Percentiles rank a stretch among this genome's conserved stretches.
Conservation (phyloP, 2,888 invertebrate species). For the Philopedon plagiatum region DNA sequence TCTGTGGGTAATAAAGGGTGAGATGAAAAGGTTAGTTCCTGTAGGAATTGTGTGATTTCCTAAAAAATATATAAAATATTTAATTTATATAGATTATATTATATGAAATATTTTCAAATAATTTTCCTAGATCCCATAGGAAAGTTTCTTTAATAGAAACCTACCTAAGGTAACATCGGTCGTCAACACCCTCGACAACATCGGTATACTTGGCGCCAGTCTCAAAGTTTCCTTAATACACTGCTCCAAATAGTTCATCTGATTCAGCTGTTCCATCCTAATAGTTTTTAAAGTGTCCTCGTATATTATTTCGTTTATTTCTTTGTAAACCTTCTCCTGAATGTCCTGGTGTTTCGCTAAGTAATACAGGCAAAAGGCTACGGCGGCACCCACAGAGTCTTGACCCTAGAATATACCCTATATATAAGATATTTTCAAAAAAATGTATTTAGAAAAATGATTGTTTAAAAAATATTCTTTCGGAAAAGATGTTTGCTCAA, state of each 20-base stretch:
- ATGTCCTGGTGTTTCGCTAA: slow-evolving; percentile 71
- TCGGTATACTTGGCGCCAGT: slow-evolving; percentile 78
- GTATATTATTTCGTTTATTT: slow-evolving; percentile 70
- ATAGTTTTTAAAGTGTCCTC: slow-evolving; percentile 68
- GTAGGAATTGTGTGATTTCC: slow-evolving; percentile 69
- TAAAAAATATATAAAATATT: not conserved
- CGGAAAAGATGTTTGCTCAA: too few relatives aligned
- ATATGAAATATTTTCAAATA: too few relatives aligned
- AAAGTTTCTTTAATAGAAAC: too few relatives aligned
- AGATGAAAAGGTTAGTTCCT: slow-evolving; percentile 72
- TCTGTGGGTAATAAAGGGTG: slow-evolving; percentile 74
- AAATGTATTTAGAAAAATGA: not conserved
- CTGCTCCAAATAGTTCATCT: slow-evolving; percentile 78
- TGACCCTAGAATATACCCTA: slow-evolving; percentile 68
- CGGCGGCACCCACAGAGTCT: slow-evolving; percentile 74
- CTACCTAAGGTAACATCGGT: slow-evolving; percentile 74
- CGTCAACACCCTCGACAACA: slow-evolving; percentile 74
- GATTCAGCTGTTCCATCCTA: slow-evolving; percentile 72
- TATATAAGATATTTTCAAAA: not conserved
- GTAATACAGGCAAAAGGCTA: slow-evolving; percentile 72
- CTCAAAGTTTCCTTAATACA: slow-evolving; percentile 80
- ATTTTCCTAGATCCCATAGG: too few relatives aligned
- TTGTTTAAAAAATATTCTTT: too few relatives aligned
- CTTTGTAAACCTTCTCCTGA: slow-evolving; percentile 70
- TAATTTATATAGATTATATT: too few relatives aligned